These are phyloP conservation scores for Morone saxatilis DNA, from an alignment of 2,113 vertebrate genomes.

Conservation along the genomic window DNA sequence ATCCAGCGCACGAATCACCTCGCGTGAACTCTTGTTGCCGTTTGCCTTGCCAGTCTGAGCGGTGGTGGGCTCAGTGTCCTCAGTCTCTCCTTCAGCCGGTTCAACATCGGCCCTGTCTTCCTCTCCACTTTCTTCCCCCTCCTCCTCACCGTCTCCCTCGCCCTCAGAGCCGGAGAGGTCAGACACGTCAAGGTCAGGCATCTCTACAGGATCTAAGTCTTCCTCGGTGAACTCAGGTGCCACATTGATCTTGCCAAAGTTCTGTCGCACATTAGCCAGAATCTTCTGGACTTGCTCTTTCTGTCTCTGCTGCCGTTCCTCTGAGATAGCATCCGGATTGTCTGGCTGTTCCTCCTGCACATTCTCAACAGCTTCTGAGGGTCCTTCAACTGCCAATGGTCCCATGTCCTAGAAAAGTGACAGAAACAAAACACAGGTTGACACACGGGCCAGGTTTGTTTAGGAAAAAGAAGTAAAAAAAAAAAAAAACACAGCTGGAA, in stretches of 20 bases:
- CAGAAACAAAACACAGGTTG: not conserved
- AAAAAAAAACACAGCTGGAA: not conserved
- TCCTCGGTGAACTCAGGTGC: constrained; percentile 93
- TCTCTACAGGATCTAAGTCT: constrained; percentile 93
- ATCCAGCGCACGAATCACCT: constrained; percentile 89
- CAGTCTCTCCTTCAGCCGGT: constrained; percentile 27
- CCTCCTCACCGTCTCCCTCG: constrained; percentile 77
- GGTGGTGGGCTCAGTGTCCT: not conserved
- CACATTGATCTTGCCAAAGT: constrained; percentile 95
- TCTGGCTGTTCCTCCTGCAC: constrained; percentile 60
- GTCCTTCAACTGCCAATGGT: constrained; percentile 37
- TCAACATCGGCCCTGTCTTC: constrained; percentile 45
- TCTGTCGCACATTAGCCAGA: constrained; percentile 89
- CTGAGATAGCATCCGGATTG: not conserved
- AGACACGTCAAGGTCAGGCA: constrained; percentile 85
- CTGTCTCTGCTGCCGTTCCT: constrained; percentile 54
- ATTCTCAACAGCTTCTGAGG: constrained; percentile 44
- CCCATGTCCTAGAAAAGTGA: constrained; percentile 56
- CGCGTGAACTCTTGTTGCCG: constrained; percentile 73
- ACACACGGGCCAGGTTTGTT: not conserved
- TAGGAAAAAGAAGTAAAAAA: not conserved
- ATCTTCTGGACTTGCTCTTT: constrained; percentile 86
- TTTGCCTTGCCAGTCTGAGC: constrained; percentile 38
- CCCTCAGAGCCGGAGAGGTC: constrained; percentile 84
- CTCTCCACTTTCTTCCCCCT: constrained; percentile 45